Percentiles rank a stretch among this genome's conserved stretches.
Evolutionary conservation across 1,140 invertebrate species (phyloP).

Genomic region (Zaprionus davidi): DNA sequence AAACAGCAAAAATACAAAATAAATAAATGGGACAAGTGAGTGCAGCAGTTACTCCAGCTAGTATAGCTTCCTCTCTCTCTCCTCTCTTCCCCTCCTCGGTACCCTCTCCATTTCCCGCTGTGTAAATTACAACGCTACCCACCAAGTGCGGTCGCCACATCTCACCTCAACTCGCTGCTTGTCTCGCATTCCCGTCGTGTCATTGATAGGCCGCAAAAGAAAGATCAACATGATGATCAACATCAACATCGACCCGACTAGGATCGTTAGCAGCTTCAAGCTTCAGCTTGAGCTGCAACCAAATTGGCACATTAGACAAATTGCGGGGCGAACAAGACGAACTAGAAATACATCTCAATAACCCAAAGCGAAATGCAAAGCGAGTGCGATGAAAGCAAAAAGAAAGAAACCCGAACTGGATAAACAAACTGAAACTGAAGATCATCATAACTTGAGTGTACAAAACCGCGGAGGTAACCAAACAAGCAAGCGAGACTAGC

Average conservation of each 20-base stretch:
- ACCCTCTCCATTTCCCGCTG: constrained; percentile 15
- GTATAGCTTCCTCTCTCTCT: not conserved
- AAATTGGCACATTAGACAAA: constrained; percentile 82
- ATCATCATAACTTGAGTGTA: constrained; percentile 45
- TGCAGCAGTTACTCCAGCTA: constrained; percentile 22
- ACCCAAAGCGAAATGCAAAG: constrained; percentile 27
- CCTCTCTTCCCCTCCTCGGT: not conserved
- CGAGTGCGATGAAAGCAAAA: constrained; percentile 19
- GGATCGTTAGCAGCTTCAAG: constrained; percentile 23
- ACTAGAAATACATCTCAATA: constrained; percentile 62
- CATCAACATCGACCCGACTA: constrained; percentile 37
- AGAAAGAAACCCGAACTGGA: constrained; percentile 10
- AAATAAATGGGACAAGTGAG: constrained; percentile 82
- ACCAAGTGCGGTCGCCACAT: constrained; percentile 15
- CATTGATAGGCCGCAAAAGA: constrained; percentile 49
- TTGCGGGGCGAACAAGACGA: constrained; percentile 53
- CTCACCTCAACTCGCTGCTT: not conserved
- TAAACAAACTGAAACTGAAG: constrained; percentile 38
- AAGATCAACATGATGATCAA: constrained; percentile 18
- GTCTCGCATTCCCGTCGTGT: constrained; percentile 43
- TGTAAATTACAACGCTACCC: constrained; percentile 70
- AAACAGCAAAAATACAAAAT: constrained; percentile 78
- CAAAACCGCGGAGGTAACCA: not conserved
- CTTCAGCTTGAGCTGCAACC: constrained; percentile 25
- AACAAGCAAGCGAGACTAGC: not conserved